Evolutionary conservation across 1,140 invertebrate species (phyloP).

Genomic region (Lepidurus couesii): DNA sequence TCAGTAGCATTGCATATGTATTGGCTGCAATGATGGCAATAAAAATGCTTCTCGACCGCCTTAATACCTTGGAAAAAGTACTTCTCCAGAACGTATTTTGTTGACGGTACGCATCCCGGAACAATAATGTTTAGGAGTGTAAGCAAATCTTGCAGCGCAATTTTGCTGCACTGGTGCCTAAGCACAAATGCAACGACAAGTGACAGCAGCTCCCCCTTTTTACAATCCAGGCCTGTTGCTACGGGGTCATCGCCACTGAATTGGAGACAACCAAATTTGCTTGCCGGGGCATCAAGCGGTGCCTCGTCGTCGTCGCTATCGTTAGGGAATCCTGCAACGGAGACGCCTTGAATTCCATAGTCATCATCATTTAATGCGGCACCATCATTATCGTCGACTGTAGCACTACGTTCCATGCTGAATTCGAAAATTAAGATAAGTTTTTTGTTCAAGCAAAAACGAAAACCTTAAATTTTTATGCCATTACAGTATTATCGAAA

Average conservation of each 20-base stretch:
- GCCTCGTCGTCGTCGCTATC: not conserved
- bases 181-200: slow-evolving; percentile 16
- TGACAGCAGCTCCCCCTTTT: slow-evolving; percentile 11
- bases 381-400: not conserved
- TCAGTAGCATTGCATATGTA: slow-evolving; percentile 1
- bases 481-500: not conserved
- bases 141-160: slow-evolving; percentile 16
- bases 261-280: not conserved
- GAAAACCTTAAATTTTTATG: not conserved
- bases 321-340: not conserved
- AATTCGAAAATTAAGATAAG: not conserved
- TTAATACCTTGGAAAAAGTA: slow-evolving; percentile 22
- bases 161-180: slow-evolving; percentile 21
- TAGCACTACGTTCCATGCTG: not conserved
- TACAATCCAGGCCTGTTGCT: slow-evolving; percentile 19
- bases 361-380: not conserved
- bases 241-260: slow-evolving; percentile 3
- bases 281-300: not conserved
- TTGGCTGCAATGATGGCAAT: slow-evolving; percentile 23
- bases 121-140: slow-evolving; percentile 23
- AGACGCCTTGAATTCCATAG: not conserved
- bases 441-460: not conserved
- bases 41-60: slow-evolving; percentile 16
- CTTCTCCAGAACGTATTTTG: slow-evolving; percentile 4
- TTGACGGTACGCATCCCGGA: slow-evolving; percentile 15